phyloP scores from a whole-genome alignment of 2,888 invertebrate species.

The Xylocampa areola region DNA sequence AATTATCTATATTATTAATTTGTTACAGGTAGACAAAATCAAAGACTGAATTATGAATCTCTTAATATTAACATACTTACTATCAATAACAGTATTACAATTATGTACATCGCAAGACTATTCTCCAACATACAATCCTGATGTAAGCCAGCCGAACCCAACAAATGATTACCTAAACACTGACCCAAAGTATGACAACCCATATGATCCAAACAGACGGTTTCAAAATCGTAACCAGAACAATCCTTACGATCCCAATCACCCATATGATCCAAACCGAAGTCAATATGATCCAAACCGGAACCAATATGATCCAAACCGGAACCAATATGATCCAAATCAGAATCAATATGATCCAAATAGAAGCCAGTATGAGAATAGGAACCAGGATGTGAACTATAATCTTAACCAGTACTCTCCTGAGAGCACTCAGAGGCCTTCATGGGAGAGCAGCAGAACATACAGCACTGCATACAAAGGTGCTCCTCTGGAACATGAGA shows the following conservation, averaged over 20 bases:
- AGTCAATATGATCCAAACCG: slow-evolving; percentile 43
- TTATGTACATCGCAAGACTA: slow-evolving; percentile 79
- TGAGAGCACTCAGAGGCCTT: slow-evolving; percentile 73
- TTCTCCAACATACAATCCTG: slow-evolving; percentile 79
- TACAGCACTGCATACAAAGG: slow-evolving; percentile 72
- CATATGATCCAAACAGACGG: slow-evolving; percentile 78
- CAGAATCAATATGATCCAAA: slow-evolving; percentile 40
- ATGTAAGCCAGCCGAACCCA: slow-evolving; percentile 71
- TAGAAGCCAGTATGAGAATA: slow-evolving; percentile 67
- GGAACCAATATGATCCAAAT: slow-evolving; percentile 53
- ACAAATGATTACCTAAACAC: slow-evolving; percentile 77
- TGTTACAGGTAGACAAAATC: slow-evolving; percentile 70
- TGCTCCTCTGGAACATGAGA: slow-evolving; percentile 81
- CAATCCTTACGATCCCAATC: slow-evolving; percentile 56
- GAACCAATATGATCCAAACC: slow-evolving; percentile 67
- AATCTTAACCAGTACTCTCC: slow-evolving; percentile 67
- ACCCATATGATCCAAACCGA: slow-evolving; percentile 40
- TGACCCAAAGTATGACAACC: slow-evolving; percentile 79
- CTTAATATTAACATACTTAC: slow-evolving; percentile 67
- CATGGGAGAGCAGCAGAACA: slow-evolving; percentile 75
- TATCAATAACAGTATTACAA: slow-evolving; percentile 67
- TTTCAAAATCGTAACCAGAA: slow-evolving; percentile 69
- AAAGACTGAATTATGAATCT: slow-evolving; percentile 86
- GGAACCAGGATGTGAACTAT: slow-evolving; percentile 62
- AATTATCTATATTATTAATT: too few species aligned